These are phyloP conservation scores for Pollenia labialis DNA, from an alignment of 2,888 invertebrate genomes.

Conservation along the genomic window DNA sequence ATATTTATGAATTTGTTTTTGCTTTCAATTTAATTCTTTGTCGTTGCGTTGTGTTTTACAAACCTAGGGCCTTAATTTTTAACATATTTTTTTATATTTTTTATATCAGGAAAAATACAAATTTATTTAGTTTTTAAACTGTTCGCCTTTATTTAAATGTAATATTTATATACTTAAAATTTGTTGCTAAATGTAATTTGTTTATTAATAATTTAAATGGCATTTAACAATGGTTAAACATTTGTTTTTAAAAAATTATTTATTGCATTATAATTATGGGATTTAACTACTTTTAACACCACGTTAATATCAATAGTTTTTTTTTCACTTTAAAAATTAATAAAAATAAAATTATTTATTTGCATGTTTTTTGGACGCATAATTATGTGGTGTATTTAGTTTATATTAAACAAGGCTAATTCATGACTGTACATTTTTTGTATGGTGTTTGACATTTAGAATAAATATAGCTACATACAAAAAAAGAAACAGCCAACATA, in stretches of 20 bases:
- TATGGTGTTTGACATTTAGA: no score
- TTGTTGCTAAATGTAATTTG: slow-evolving; percentile 66
- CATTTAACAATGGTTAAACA: slow-evolving; percentile 62
- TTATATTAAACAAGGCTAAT: not conserved
- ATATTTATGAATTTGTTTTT: no score
- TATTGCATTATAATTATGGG: slow-evolving; percentile 15
- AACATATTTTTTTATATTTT: no score
- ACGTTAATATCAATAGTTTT: slow-evolving; percentile 21
- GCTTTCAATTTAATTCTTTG: no score
- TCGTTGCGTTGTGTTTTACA: no score
- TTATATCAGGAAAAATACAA: not conserved
- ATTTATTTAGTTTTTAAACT: slow-evolving; percentile 12
- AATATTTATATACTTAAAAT: slow-evolving; percentile 69
- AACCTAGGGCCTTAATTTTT: no score
- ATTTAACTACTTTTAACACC: slow-evolving; percentile 36
- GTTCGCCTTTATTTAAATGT: slow-evolving; percentile 50
- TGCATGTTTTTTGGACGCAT: not conserved
- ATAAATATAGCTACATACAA: no score
- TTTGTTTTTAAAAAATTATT: slow-evolving; percentile 34
- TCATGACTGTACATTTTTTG: no score
- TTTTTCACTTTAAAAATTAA: not conserved
- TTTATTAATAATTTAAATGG: slow-evolving; percentile 64
- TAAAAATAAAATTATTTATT: not conserved
- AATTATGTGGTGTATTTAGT: slow-evolving; percentile 2
- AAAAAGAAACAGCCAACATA: no score